Conservation (phyloP, 2,113 vertebrate species). For the Pelmatolapia mariae region DNA sequence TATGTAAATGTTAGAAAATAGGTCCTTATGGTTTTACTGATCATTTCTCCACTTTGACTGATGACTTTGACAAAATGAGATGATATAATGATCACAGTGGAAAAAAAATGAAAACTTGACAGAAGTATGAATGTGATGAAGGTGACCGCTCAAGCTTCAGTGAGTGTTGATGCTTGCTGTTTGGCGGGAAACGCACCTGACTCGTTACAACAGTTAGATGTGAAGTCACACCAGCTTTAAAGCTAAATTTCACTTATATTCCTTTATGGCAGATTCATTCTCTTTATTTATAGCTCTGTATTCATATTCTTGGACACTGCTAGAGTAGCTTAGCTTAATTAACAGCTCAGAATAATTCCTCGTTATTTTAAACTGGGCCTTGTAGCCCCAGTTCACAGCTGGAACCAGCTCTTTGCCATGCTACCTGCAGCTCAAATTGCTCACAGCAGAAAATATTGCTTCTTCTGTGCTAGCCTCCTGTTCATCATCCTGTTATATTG, state of each 20-base stretch:
- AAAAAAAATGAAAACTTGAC: neutral
- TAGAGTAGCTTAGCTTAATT: too few species aligned
- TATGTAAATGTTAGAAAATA: neutral
- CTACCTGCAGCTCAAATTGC: too few species aligned
- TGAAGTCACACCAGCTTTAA: neutral
- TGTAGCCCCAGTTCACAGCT: neutral
- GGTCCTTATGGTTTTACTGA: fast-evolving
- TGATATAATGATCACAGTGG: neutral
- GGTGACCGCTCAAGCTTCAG: neutral
- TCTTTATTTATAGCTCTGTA: neutral
- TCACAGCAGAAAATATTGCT: too few species aligned
- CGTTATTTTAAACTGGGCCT: too few species aligned
- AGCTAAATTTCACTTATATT: neutral
- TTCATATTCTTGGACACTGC: too few species aligned
- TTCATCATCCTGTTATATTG: too few species aligned
- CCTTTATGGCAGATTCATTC: neutral
- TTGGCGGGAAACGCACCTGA: neutral
- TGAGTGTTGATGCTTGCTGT: neutral
- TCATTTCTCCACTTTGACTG: neutral
- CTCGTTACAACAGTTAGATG: neutral
- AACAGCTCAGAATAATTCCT: too few species aligned
- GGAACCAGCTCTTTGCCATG: neutral
- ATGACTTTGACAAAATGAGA: neutral
- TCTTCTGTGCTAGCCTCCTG: too few species aligned
- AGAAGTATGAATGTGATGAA: neutral